Base-by-base conservation (phyloP, 2,888 invertebrate species). In the Chrysomela aeneicollis region DNA sequence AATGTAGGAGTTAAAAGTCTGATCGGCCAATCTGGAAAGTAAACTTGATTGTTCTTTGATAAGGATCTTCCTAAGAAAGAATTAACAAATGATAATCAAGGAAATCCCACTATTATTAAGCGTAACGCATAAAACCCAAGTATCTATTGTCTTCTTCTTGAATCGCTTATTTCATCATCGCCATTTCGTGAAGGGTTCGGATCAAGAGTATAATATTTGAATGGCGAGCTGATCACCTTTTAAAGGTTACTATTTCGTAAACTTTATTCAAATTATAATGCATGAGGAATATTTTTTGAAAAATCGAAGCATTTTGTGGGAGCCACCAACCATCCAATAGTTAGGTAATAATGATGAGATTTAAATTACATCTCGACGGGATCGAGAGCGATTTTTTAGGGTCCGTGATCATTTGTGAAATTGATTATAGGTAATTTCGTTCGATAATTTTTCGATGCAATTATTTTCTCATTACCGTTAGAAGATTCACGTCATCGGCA, bases 341-440 rank as follows among this genome's bases (percentile, higher is more conserved):
- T 70, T 64, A 63, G 63, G 67, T 73, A 74, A 73, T 73, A 73
- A 73, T 74, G 74, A 74, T 74, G 74, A 74, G 74, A 73, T 74
- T 73, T 73, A 74, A 74, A 74, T 74, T 73, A 72, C 71, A 72
- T 70, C 70, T 67, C 67, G 66, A 66, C 66, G 70, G 70, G 67
- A 66, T 70, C 67, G 67, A 68, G 66, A 66, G 67, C 60, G 62
- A 62, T 57, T 68, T 67, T 69, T 69, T 67, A 63, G 59, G 63
- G 61, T 61, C 47, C 49, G 62, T 54, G 67, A 68, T 68, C 68
- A 68, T 65, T 68, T 74, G 71, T 74, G 71, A 73, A 75, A 76
- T 76, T 76, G 76, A 76, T 76, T 76, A 76, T 74, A 74, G 74
- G 74, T 74, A 76, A 76, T 76, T 74, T 74, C 66, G 63, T 73